A percentile compares a stretch with the other conserved stretches of the same genome.
These are phyloP conservation scores for Nomada goodeniana DNA, from an alignment of 2,888 invertebrate genomes.

Conservation along the genomic window DNA sequence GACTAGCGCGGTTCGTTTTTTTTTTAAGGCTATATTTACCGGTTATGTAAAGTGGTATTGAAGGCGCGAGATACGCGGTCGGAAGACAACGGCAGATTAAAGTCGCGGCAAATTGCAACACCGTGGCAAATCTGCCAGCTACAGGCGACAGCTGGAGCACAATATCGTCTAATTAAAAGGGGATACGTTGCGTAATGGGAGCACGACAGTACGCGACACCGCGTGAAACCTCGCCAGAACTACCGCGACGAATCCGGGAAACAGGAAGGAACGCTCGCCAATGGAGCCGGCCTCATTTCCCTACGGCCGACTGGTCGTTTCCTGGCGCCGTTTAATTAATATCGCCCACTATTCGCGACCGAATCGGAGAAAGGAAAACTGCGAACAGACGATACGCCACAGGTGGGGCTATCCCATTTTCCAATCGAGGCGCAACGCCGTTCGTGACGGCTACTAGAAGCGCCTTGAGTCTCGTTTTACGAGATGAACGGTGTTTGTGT, in stretches of 20 bases:
- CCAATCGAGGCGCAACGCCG: neutral
- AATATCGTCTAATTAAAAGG: constrained; percentile 63
- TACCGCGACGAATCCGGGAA: constrained; percentile 31
- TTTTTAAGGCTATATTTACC: constrained; percentile 47
- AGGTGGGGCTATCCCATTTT: neutral
- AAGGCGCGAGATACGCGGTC: constrained; percentile 32
- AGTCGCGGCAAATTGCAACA: constrained; percentile 55
- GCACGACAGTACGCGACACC: constrained; percentile 12
- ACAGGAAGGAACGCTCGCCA: constrained; percentile 49
- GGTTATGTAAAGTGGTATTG: constrained; percentile 57
- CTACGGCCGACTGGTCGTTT: constrained; percentile 42
- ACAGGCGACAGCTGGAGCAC: constrained; percentile 31
- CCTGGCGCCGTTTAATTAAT: constrained; percentile 46
- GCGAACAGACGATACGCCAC: constrained; percentile 19
- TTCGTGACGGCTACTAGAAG: neutral
- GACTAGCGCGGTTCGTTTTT: constrained; percentile 18
- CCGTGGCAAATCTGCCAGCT: constrained; percentile 23
- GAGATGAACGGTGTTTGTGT: no score
- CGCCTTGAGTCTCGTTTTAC: no score
- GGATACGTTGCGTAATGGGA: constrained; percentile 56
- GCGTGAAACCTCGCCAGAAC: constrained; percentile 17
- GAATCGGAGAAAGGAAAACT: constrained; percentile 25
- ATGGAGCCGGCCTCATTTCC: constrained; percentile 46
- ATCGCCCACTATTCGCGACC: constrained; percentile 17
- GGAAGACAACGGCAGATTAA: constrained; percentile 58